These are phyloP conservation scores for Cydia amplana DNA, from an alignment of 1,140 invertebrate species.

Conservation along the genomic window DNA sequence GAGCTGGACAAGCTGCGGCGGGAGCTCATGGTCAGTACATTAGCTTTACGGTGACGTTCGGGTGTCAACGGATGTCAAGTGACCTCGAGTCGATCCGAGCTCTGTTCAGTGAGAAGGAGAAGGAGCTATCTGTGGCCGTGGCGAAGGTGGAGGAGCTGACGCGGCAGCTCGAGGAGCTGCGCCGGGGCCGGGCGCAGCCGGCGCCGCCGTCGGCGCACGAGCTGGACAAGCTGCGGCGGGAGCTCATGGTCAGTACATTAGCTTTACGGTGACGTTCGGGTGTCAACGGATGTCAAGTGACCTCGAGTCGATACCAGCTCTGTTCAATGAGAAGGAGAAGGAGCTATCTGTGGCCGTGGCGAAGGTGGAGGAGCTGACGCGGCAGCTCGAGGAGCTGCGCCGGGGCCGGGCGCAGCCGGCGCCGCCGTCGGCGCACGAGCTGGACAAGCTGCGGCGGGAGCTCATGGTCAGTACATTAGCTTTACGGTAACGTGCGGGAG, in stretches of 20 bases:
- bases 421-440: slow-evolving; percentile 88
- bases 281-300: too few species aligned
- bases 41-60: too few species aligned
- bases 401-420: slow-evolving; percentile 83
- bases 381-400: slow-evolving; percentile 94
- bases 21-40: slow-evolving; percentile 93
- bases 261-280: too few species aligned
- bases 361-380: slow-evolving; percentile 96
- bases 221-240: slow-evolving; percentile 92
- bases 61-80: too few species aligned
- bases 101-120: slow-evolving; percentile 98
- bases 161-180: slow-evolving; percentile 93
- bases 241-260: slow-evolving; percentile 93
- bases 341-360: slow-evolving; percentile 96
- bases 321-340: slow-evolving; percentile 99
- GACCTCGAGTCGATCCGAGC: slow-evolving; percentile 97
- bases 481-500: too few species aligned
- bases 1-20: slow-evolving; percentile 94
- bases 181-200: slow-evolving; percentile 83
- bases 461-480: slow-evolving; percentile 92
- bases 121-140: slow-evolving; percentile 95
- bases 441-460: slow-evolving; percentile 94
- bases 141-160: slow-evolving; percentile 97
- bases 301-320: slow-evolving; percentile 95
- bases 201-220: slow-evolving; percentile 89